These are phyloP conservation scores for Protonibea diacanthus DNA, from an alignment of 2,797 vertebrate species.

Conservation along the genomic window DNA sequence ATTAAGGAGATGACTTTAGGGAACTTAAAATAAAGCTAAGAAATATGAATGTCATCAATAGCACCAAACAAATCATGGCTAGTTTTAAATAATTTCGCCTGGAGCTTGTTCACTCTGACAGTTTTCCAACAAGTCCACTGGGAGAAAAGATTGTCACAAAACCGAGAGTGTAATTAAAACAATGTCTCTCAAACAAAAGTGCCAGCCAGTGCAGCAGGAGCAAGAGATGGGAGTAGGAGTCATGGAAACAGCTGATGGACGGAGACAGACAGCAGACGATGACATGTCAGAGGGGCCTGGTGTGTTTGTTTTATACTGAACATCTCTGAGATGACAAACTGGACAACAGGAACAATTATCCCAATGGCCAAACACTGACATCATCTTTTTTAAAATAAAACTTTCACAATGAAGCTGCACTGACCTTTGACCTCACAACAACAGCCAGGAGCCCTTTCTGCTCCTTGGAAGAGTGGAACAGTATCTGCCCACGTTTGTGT, in stretches of 20 bases:
- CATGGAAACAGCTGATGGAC: constrained; percentile 58
- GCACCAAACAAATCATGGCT: constrained; percentile 25
- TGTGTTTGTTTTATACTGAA: constrained; percentile 26
- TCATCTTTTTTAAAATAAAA: constrained; percentile 4
- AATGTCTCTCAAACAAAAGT: constrained; percentile 42
- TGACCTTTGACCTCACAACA: constrained; percentile 33
- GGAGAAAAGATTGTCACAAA: constrained; percentile 55
- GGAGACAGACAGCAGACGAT: constrained; percentile 43
- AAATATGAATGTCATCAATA: constrained; percentile 26
- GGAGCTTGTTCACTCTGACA: constrained; percentile 41
- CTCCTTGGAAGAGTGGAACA: constrained; percentile 1
- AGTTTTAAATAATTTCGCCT: constrained; percentile 38
- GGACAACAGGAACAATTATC: constrained; percentile 18
- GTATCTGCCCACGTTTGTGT: constrained; percentile 21
- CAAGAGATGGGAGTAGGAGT: constrained; percentile 26
- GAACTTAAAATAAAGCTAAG: constrained; percentile 14
- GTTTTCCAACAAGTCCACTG: constrained; percentile 47
- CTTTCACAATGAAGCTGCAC: constrained; percentile 8
- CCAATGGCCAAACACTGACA: constrained; percentile 6
- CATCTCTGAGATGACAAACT: constrained; percentile 5
- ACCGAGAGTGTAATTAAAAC: constrained; percentile 59
- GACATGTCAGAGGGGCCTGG: constrained; percentile 40
- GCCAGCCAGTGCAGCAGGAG: constrained; percentile 34
- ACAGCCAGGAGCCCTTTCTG: neutral
- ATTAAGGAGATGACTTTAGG: constrained; percentile 22